These are phyloP conservation scores for Diplodus puntazzo DNA, from an alignment of 2,797 vertebrate genomes.

Conservation along the genomic window DNA sequence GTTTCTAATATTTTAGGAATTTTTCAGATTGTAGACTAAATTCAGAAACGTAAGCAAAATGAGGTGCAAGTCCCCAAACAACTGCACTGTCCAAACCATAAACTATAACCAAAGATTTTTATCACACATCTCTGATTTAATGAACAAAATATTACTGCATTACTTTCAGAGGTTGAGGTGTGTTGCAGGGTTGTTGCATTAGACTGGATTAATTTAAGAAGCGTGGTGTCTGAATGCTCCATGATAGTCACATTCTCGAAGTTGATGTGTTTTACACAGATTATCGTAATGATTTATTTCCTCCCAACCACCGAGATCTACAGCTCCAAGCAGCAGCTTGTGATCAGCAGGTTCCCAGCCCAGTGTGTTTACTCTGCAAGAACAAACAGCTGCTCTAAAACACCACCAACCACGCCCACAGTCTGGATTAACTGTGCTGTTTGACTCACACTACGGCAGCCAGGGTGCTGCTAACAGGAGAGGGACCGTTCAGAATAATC, in stretches of 20 bases:
- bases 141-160: background rate
- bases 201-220: background rate
- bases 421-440: slow-evolving; percentile 24
- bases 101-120: too few relatives aligned
- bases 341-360: slow-evolving; percentile 10
- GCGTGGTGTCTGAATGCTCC: background rate
- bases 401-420: slow-evolving; percentile 77
- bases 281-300: background rate
- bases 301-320: background rate
- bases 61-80: too few relatives aligned
- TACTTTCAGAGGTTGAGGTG: background rate
- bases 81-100: background rate
- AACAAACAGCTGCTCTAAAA: slow-evolving; percentile 58
- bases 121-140: too few relatives aligned
- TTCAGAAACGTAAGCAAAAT: too few relatives aligned
- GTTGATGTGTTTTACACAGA: background rate
- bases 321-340: background rate
- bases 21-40: too few relatives aligned
- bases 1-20: background rate
- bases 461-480: background rate
- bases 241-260: background rate
- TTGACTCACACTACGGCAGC: slow-evolving; percentile 2
- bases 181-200: background rate
- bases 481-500: rapidly evolving
- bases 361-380: slow-evolving; percentile 44